Evolutionary conservation across 1,140 invertebrate genomes (phyloP).

Genomic region (Stenopsyche tienmushanensis): DNA sequence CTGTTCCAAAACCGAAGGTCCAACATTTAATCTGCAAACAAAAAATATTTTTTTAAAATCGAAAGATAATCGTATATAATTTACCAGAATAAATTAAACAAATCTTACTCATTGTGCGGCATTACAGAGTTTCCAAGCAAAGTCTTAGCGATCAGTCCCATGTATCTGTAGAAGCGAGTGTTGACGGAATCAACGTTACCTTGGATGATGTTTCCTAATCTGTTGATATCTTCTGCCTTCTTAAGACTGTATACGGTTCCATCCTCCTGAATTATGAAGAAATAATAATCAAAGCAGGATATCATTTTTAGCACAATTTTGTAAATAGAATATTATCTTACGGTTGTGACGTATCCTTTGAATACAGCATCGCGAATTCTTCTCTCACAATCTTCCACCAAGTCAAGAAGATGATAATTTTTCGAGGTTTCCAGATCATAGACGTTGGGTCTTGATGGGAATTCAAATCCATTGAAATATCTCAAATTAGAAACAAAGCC

Average conservation of each 20-base stretch:
- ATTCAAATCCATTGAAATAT: conserved; percentile 58
- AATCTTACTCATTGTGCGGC: conserved; percentile 34
- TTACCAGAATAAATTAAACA: background rate
- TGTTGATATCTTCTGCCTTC: conserved; percentile 56
- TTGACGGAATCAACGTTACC: conserved; percentile 56
- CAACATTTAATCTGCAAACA: conserved; percentile 32
- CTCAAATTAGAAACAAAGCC: conserved; percentile 61
- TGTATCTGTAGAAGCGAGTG: conserved; percentile 49
- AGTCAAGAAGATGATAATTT: conserved; percentile 49
- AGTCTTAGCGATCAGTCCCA: conserved; percentile 49
- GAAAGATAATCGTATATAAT: background rate
- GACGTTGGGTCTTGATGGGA: conserved; percentile 57
- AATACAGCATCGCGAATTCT: conserved; percentile 60
- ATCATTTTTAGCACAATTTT: background rate
- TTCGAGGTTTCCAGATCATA: conserved; percentile 51
- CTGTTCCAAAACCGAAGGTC: conserved; percentile 48
- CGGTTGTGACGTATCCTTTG: conserved; percentile 50
- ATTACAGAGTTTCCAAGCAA: conserved; percentile 51
- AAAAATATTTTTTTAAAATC: background rate
- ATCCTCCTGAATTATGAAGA: conserved; percentile 18
- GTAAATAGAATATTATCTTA: conserved; percentile 14
- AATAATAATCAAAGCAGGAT: background rate
- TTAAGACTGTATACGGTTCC: conserved; percentile 48
- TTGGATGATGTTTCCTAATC: conserved; percentile 59
- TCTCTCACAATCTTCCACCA: conserved; percentile 55